These are phyloP conservation scores for Sebastes ruberrimus DNA, from an alignment of 2,797 vertebrate genomes.

Conservation along the genomic window DNA sequence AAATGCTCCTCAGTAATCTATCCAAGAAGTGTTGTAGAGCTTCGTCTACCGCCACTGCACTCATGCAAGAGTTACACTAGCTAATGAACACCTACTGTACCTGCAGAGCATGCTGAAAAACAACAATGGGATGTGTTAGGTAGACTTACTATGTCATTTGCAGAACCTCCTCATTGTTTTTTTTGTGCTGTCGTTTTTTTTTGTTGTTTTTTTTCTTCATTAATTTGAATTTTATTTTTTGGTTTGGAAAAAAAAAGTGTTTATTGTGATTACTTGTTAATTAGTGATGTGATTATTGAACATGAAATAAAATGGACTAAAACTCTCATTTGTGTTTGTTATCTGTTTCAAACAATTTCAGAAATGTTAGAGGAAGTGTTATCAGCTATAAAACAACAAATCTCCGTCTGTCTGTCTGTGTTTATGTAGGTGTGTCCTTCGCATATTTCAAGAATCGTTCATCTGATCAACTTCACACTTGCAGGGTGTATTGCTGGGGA, in stretches of 20 bases:
- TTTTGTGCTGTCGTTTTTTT: constrained; percentile 38
- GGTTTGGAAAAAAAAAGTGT: constrained; percentile 79
- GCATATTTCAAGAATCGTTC: too few species aligned
- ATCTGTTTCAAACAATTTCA: background rate
- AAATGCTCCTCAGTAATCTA: constrained; percentile 40
- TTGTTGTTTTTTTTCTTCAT: constrained; percentile 60
- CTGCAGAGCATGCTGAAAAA: constrained; percentile 75
- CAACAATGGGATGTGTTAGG: constrained; percentile 71
- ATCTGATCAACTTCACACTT: too few species aligned
- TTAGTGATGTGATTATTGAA: constrained; percentile 88
- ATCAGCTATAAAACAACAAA: rapidly evolving
- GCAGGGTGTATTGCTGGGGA: background rate
- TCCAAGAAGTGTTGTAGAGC: constrained; percentile 48
- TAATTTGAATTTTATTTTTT: constrained; percentile 73
- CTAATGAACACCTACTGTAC: constrained; percentile 53
- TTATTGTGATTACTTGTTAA: constrained; percentile 87
- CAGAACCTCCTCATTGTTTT: constrained; percentile 66
- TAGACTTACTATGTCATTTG: constrained; percentile 70
- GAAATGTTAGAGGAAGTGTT: background rate
- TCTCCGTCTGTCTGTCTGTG: too few species aligned
- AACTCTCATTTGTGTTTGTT: constrained; percentile 29
- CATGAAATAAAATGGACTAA: constrained; percentile 80
- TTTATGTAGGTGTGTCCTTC: too few species aligned
- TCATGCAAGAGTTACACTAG: constrained; percentile 64
- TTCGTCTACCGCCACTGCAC: constrained; percentile 47